A percentile compares a stretch with the other conserved stretches of the same genome.
phyloP scores from a whole-genome alignment of 1,140 invertebrate genomes.

The Leptopilina clavipes region DNA sequence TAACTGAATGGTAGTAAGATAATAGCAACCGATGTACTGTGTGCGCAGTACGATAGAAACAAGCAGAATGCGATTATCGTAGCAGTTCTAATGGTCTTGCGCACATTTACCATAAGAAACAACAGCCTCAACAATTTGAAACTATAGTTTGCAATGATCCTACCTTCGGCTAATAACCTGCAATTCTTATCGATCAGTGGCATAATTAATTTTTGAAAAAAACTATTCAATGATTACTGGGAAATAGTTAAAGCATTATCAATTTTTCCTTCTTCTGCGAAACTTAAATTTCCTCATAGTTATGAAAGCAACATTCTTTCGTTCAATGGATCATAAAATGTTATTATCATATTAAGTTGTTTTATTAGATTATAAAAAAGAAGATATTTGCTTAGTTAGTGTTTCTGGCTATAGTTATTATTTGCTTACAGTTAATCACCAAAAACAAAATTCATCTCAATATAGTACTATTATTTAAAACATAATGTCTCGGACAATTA shows the following conservation, averaged over 20 bases:
- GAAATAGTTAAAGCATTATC: constrained; percentile 12
- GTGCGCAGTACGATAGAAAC: not conserved
- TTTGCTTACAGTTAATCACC: not conserved
- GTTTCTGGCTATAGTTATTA: not conserved
- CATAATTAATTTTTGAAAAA: constrained; percentile 35
- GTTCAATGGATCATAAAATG: not conserved
- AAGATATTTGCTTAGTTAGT: not conserved
- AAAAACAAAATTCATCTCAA: not conserved
- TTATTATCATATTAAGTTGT: constrained; percentile 1
- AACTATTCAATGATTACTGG: not conserved
- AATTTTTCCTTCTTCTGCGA: not conserved
- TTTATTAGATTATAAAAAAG: not conserved
- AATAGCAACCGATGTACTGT: not conserved
- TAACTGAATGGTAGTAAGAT: constrained; percentile 19
- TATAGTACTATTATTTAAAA: not conserved
- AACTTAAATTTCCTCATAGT: not conserved
- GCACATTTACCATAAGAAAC: constrained; percentile 5
- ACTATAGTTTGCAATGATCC: not conserved
- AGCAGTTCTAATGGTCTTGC: constrained; percentile 21
- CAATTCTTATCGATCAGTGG: constrained; percentile 31
- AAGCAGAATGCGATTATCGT: constrained; percentile 10
- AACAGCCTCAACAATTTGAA: not conserved
- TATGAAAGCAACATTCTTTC: constrained; percentile 3
- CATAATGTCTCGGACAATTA: not conserved
- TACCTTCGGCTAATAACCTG: not conserved